A percentile compares a stretch with the other conserved stretches of the same genome.
These are phyloP conservation scores for Antheraea pernyi DNA, from an alignment of 1,140 invertebrate species.

Conservation along the genomic window DNA sequence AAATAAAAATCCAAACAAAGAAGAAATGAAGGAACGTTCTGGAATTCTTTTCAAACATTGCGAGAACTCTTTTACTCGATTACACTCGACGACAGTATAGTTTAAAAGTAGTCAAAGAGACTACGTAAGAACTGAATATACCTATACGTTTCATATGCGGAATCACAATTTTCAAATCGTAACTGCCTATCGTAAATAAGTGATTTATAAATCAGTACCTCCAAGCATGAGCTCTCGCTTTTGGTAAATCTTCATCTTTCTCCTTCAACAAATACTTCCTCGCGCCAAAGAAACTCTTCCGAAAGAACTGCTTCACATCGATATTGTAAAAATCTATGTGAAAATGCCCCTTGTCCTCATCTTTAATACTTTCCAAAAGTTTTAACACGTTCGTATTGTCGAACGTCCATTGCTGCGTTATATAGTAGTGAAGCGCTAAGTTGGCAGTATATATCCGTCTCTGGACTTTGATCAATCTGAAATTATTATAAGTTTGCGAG, in stretches of 20 bases:
- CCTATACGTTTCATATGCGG: no score
- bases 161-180: no score
- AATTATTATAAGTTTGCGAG: conserved; percentile 3
- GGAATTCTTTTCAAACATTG: no score
- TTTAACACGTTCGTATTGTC: conserved; percentile 85
- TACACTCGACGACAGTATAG: no score
- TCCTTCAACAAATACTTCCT: conserved; percentile 81
- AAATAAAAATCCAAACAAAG: no score
- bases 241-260: conserved; percentile 66
- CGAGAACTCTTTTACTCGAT: no score
- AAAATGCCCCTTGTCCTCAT: conserved; percentile 83
- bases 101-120: no score
- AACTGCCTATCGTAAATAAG: no score
- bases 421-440: conserved; percentile 88
- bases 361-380: conserved; percentile 81
- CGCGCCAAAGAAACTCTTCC: conserved; percentile 52
- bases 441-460: conserved; percentile 89
- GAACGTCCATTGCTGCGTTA: conserved; percentile 91
- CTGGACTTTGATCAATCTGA: conserved; percentile 89
- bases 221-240: conserved; percentile 38
- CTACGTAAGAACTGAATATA: no score
- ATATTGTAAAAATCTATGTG: conserved; percentile 67
- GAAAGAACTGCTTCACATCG: conserved; percentile 10
- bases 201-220: conserved; percentile 8
- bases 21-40: no score